These are phyloP conservation scores for Heteromyza rotundicornis DNA, from an alignment of 2,888 invertebrate species.

Conservation along the genomic window DNA sequence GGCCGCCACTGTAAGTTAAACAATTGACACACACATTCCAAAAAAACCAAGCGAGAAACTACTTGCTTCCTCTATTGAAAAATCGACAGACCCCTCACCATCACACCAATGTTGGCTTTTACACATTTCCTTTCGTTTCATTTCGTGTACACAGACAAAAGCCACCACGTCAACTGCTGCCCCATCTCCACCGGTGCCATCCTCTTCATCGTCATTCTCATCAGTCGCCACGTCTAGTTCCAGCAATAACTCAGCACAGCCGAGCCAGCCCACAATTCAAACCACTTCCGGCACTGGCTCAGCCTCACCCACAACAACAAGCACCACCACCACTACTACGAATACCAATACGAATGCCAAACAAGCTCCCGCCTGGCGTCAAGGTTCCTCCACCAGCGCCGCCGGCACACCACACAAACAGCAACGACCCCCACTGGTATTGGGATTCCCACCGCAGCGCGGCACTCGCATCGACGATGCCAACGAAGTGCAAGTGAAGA, in stretches of 20 bases:
- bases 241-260: conserved; percentile 14
- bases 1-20: conserved; percentile 33
- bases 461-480: conserved; percentile 71
- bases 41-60: conserved; percentile 14
- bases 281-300: conserved; percentile 40
- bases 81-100: background rate
- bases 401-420: conserved; percentile 56
- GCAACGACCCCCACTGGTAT: conserved; percentile 75
- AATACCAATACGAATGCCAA: conserved; percentile 39
- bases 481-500: conserved; percentile 83
- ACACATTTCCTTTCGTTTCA: background rate
- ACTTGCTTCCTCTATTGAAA: conserved; percentile 9
- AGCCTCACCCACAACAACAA: conserved; percentile 42
- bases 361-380: conserved; percentile 55
- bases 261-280: conserved; percentile 26
- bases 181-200: conserved; percentile 11
- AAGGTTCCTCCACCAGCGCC: conserved; percentile 34
- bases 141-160: conserved; percentile 24
- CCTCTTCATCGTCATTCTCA: conserved; percentile 8
- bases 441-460: conserved; percentile 73
- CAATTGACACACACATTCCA: background rate
- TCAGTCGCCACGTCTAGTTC: background rate
- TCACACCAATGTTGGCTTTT: background rate
- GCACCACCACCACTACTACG: conserved; percentile 27
- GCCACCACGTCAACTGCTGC: conserved; percentile 21